phyloP scores from a whole-genome alignment of 2,888 invertebrate species.

The Litoditis marina region DNA sequence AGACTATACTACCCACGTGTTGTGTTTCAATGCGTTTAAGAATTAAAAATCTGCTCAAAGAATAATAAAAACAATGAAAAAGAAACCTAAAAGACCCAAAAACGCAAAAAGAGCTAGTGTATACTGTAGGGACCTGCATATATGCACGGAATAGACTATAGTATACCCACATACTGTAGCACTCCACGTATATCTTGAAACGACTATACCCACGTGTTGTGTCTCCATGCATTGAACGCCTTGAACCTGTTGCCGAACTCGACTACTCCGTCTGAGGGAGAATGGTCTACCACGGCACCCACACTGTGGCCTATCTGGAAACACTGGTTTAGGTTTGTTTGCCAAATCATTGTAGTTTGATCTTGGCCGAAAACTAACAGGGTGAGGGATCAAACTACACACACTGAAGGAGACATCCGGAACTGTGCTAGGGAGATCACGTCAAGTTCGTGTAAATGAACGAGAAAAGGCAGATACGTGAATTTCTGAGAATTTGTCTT shows the following conservation, averaged over 20 bases:
- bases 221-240: conserved; percentile 37
- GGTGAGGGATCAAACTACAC: background rate
- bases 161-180: background rate
- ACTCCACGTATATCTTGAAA: background rate
- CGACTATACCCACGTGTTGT: conserved; percentile 26
- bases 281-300: conserved; percentile 35
- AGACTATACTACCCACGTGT: conserved; percentile 4
- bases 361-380: background rate
- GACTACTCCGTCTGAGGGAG: conserved; percentile 31
- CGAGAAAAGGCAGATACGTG: too few species aligned
- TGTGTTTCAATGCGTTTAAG: background rate
- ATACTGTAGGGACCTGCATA: too few species aligned
- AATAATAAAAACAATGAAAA: too few species aligned
- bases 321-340: background rate
- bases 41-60: too few species aligned
- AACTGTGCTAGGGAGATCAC: too few species aligned
- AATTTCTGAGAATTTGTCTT: too few species aligned
- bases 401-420: background rate
- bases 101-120: too few species aligned
- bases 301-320: conserved; percentile 20
- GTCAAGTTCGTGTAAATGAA: too few species aligned
- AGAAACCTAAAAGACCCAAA: too few species aligned
- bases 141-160: too few species aligned
- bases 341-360: too few species aligned
- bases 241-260: conserved; percentile 40